These are phyloP conservation scores for Leptodactylus fuscus DNA, from an alignment of 2,113 vertebrate species.

Conservation along the genomic window DNA sequence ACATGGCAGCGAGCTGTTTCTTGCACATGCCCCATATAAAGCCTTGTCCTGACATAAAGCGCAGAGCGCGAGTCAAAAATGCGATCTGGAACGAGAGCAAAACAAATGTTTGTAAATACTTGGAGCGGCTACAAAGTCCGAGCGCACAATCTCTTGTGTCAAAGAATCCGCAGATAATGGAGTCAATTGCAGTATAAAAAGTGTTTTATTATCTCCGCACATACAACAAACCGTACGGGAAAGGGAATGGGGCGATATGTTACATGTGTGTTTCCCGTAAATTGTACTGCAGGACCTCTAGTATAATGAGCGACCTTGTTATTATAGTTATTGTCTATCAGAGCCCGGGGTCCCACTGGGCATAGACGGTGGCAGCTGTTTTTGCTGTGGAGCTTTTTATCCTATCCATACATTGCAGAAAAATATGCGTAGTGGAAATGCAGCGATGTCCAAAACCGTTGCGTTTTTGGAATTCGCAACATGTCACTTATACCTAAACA, in stretches of 20 bases:
- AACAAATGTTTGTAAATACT: conserved; percentile 24
- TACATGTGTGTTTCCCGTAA: background rate
- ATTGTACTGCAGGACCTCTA: too few relatives aligned
- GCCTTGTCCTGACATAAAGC: background rate
- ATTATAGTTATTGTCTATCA: too few relatives aligned
- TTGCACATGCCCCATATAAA: background rate
- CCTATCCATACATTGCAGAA: too few relatives aligned
- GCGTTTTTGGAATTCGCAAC: too few relatives aligned
- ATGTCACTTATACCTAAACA: too few relatives aligned
- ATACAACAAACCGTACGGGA: background rate
- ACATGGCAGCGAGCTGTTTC: background rate
- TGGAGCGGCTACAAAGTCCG: background rate
- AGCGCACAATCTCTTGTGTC: background rate
- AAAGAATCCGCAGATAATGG: background rate
- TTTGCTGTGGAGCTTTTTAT: too few relatives aligned
- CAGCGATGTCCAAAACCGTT: too few relatives aligned
- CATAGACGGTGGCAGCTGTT: too few relatives aligned
- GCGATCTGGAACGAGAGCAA: background rate
- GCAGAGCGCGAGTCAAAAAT: background rate
- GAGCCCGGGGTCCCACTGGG: too few relatives aligned
- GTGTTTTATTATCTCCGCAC: background rate
- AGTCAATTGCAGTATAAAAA: background rate
- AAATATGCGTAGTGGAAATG: too few relatives aligned
- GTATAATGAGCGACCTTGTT: too few relatives aligned
- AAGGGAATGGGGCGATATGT: background rate